phyloP scores from a whole-genome alignment of 2,113 vertebrate species.

The Penelope pileata region DNA sequence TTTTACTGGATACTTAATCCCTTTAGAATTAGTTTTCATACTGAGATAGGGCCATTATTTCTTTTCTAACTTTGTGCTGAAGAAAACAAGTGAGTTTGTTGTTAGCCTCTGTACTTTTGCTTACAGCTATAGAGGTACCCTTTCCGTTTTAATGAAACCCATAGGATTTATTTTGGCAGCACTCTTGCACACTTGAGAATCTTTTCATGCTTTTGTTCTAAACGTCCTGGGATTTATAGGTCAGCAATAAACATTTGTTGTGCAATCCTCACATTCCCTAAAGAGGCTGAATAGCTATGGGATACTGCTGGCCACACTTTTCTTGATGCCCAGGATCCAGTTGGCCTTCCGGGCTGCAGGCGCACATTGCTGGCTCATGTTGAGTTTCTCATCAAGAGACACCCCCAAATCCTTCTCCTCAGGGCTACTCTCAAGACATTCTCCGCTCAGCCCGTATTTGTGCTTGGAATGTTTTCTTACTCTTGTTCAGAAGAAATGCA shows the following conservation, averaged over 20 bases:
- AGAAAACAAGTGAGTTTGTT: neutral
- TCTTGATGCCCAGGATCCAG: no score
- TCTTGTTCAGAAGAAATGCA: neutral
- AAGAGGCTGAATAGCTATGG: neutral
- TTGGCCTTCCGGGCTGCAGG: no score
- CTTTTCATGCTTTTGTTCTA: neutral
- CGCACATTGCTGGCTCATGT: no score
- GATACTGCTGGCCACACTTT: no score
- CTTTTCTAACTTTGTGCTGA: neutral
- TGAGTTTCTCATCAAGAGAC: no score
- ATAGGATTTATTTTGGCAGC: neutral
- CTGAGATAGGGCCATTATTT: neutral
- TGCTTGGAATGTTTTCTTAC: neutral
- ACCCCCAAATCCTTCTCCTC: no score
- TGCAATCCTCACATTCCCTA: neutral
- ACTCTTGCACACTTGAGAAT: neutral
- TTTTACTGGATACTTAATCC: neutral
- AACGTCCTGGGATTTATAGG: neutral
- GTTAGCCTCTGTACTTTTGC: neutral
- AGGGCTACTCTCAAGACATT: no score
- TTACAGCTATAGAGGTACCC: neutral
- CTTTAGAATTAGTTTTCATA: neutral
- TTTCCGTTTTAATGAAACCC: neutral
- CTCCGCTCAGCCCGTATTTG: no score
- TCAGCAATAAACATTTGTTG: neutral